Evolutionary conservation across 2,888 invertebrate genomes (phyloP).

Genomic region (Agonopterix heracliana): DNA sequence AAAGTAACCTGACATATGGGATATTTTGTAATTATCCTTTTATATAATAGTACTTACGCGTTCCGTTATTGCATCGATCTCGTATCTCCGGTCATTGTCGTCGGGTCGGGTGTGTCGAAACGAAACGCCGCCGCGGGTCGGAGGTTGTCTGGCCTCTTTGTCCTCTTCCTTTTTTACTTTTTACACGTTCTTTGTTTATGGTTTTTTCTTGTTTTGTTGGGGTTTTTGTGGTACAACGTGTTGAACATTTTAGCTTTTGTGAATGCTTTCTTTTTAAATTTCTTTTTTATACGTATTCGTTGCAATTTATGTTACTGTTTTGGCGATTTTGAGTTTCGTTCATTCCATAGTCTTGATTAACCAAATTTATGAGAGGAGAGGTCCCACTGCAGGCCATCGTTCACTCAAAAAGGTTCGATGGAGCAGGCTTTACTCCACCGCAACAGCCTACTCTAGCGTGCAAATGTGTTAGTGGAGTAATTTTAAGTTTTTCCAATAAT

Average conservation of each 20-base stretch:
- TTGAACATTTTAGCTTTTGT: too few relatives aligned
- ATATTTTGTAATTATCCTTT: constrained; percentile 24
- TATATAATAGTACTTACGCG: constrained; percentile 27
- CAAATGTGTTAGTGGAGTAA: too few relatives aligned
- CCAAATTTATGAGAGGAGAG: neutral
- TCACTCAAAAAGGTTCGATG: too few relatives aligned
- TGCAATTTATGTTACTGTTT: too few relatives aligned
- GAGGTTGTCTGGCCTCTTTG: constrained; percentile 32
- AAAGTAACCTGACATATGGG: neutral
- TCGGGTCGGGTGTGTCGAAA: constrained; percentile 12
- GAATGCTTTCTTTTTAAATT: too few relatives aligned
- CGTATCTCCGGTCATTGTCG: constrained; percentile 29
- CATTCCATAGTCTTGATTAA: too few relatives aligned
- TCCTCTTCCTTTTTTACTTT: constrained; percentile 17
- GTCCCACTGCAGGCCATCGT: too few relatives aligned
- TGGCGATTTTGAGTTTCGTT: too few relatives aligned
- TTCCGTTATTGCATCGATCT: constrained; percentile 26
- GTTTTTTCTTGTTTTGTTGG: constrained; percentile 17
- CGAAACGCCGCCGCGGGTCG: constrained; percentile 39
- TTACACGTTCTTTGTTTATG: constrained; percentile 33
- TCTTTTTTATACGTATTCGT: too few relatives aligned
- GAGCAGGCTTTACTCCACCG: too few relatives aligned
- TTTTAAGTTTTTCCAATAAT: too few relatives aligned
- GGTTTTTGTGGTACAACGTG: neutral
- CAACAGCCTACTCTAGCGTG: too few relatives aligned